Evolutionary conservation across 2,797 vertebrate species (phyloP), one percentile per base, ranked within the genome.

Genomic region (Lophura swinhoii): DNA sequence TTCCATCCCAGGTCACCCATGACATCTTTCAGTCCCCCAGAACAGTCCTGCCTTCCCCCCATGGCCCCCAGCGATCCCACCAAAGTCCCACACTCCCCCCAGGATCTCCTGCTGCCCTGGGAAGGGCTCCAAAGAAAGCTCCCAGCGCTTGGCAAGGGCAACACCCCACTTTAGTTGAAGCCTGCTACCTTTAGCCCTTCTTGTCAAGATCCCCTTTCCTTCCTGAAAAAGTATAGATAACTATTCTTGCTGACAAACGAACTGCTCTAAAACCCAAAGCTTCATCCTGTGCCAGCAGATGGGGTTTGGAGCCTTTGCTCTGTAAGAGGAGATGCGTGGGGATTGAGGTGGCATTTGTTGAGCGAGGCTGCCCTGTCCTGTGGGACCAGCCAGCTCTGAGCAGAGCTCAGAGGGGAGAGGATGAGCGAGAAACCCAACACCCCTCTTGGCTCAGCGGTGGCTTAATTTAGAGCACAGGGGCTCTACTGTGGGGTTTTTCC

Each of bases 401-500:
- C 72, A 24, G 44, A 41, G 55, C 68, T 63, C 0, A 0, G 62
- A 44, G 31, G 70, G 63, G 64, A 78, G 46, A 80, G 69, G 73
- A 80, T 44, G 62, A 55, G 62, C 28, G 29, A 87, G 95, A 96
- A 95, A 97, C 87, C 44, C 37, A 90, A 96, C 13, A 84, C 31
- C 20, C 16, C 7, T 46, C 78, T 89, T 89, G 84, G 95, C 90
- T 93, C 72, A 7, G 29, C 3, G 0, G 0, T 14, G 23, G 82
- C 92, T 97, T 96, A 95, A 95, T 97, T 97, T 97, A 97, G 96
- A 94, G 94, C 76, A 12, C 21, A 2, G 84, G 43, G 88, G 56
- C 81, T 83, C 84, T 69, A 80, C 76, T 86, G 33, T 67, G 33
- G 77, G 26, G 35, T 66, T 94, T 93, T 96, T 96, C 95, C 91